Conservation (phyloP, 2,113 vertebrate genomes). For the Lycocorax pyrrhopterus region DNA sequence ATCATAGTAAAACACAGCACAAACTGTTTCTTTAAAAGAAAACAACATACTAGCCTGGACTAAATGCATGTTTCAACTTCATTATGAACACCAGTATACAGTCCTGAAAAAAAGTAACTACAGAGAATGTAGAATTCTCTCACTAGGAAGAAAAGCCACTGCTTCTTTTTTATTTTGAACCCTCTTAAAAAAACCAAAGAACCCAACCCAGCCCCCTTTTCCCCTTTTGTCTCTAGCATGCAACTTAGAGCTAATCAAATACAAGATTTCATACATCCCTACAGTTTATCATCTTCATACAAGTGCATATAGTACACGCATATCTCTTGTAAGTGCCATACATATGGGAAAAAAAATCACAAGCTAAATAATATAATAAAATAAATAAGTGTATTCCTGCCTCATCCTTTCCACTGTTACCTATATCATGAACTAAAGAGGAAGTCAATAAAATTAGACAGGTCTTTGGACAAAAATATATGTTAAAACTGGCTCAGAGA, state of each 20-base stretch:
- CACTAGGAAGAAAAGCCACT: neutral
- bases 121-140: neutral
- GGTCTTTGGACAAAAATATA: conserved; percentile 73
- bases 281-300: conserved; percentile 48
- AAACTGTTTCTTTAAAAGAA: neutral
- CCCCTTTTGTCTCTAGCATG: conserved; percentile 36
- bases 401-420: conserved; percentile 42
- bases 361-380: conserved; percentile 65
- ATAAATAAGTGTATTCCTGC: conserved; percentile 72
- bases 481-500: conserved; percentile 73
- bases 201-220: neutral
- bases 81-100: neutral
- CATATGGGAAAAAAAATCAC: conserved; percentile 42
- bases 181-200: neutral
- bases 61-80: neutral
- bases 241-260: conserved; percentile 44
- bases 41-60: neutral
- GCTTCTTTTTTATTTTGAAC: neutral
- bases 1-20: neutral
- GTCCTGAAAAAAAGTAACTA: neutral
- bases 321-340: conserved; percentile 40
- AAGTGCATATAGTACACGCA: conserved; percentile 53
- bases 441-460: conserved; percentile 56
- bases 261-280: conserved; percentile 38
- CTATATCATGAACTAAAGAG: conserved; percentile 44